Evolutionary conservation across 1,140 invertebrate species (phyloP), one percentile per base, ranked within the genome.

Genomic region (Lethrus apterus): DNA sequence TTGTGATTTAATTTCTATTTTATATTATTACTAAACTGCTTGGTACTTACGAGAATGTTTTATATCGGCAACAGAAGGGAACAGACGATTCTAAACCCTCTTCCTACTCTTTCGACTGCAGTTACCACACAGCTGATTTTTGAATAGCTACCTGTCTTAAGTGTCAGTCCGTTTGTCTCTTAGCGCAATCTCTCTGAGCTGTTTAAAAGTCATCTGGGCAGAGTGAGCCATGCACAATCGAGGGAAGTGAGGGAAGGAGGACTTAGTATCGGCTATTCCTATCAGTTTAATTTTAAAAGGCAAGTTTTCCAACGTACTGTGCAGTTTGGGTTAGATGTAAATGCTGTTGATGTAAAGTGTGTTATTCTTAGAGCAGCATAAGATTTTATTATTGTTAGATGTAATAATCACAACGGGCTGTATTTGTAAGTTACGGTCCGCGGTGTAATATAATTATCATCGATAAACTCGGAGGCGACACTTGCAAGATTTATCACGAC

Each of bases 351-450:
- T 23, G 14, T 38, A 21, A 38, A 38, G 20, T 38, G 13, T 34
- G 13, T 38, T 38, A 47, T 51, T 50, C 44, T 34, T 47, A 48
- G 35, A 43, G 38, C 50, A 48, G 46, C 50, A 51, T 31, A 48
- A 23, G 26, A 41, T 32, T 51, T 17, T 34, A 7, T 26, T 26
- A 34, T 38, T 21, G 35, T 38, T 38, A 38, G 35, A 38, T 11
- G 31, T 44, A 32, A 17, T 44, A 32, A 32, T 33, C 13, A 32
- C 55, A 42, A 44, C 55, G 57, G 58, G 54, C 52, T 55, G 64
- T 64, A 61, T 64, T 66, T 61, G 64, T 66, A 66, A 66, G 64
- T 66, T 65, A 63, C 58, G 55, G 47, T 53, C 56, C 55, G 61
- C 57, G 47, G 59, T 55, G 48, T 60, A 32, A 48, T 30, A 41